Evolutionary conservation across 2,888 invertebrate species (phyloP).

Genomic region (Andrena dorsata): DNA sequence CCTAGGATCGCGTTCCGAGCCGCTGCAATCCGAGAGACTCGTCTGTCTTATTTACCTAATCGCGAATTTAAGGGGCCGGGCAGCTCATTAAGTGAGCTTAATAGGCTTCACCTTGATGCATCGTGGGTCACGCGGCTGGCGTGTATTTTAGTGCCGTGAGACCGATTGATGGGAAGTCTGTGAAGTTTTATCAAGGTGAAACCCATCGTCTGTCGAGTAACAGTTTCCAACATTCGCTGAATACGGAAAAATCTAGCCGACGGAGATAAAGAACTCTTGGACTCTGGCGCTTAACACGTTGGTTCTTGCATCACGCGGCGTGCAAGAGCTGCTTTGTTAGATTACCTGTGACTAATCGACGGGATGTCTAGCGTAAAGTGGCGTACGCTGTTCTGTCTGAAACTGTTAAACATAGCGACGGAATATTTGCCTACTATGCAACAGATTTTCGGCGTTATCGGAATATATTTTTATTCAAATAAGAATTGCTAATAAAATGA

Average conservation of each 20-base stretch:
- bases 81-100: background rate
- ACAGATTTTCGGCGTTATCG: no score
- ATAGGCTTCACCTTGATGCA: constrained; percentile 27
- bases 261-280: constrained; percentile 7
- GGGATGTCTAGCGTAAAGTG: no score
- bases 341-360: no score
- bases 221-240: background rate
- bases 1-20: no score
- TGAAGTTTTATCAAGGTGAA: constrained; percentile 24
- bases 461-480: no score
- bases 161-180: constrained; percentile 9
- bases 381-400: no score
- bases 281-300: background rate
- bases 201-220: background rate
- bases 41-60: background rate
- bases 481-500: no score
- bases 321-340: constrained; percentile 3
- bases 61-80: background rate
- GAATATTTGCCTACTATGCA: no score
- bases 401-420: no score
- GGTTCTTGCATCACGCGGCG: background rate
- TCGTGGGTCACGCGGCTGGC: background rate
- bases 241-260: background rate
- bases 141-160: background rate
- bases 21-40: no score